Conservation (phyloP, 2,113 vertebrate genomes). For the Dipodomys stephensi region DNA sequence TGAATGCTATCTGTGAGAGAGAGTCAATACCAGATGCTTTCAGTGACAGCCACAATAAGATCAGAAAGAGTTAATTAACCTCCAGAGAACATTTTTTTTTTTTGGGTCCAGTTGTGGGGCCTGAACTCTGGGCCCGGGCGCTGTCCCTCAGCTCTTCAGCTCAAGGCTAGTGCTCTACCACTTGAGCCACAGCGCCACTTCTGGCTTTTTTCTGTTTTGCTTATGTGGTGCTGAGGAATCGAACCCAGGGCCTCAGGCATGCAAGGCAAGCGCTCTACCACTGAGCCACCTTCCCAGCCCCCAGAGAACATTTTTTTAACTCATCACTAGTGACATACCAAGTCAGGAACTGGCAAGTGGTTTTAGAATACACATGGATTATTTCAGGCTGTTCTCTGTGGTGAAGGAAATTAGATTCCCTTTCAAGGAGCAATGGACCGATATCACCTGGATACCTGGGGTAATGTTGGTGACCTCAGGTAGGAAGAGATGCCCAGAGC, state of each 20-base stretch:
- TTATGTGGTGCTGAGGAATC: no score
- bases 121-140: no score
- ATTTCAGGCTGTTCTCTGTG: neutral
- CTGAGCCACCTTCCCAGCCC: no score
- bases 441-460: neutral
- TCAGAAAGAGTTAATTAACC: neutral
- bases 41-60: neutral
- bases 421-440: fast-evolving
- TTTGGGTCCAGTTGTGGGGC: no score
- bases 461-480: no score
- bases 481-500: neutral
- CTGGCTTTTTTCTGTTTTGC: no score
- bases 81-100: neutral
- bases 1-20: neutral
- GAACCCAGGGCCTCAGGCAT: no score
- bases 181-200: no score
- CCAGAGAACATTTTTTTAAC: neutral
- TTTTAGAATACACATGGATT: neutral
- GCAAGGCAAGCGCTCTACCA: no score
- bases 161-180: no score
- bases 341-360: neutral
- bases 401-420: neutral
- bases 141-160: no score
- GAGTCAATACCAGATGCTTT: neutral
- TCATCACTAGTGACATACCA: neutral